Percentiles rank a stretch among this genome's conserved stretches.
Conservation (phyloP, 2,888 invertebrate species). For the Diarsia dahlii region DNA sequence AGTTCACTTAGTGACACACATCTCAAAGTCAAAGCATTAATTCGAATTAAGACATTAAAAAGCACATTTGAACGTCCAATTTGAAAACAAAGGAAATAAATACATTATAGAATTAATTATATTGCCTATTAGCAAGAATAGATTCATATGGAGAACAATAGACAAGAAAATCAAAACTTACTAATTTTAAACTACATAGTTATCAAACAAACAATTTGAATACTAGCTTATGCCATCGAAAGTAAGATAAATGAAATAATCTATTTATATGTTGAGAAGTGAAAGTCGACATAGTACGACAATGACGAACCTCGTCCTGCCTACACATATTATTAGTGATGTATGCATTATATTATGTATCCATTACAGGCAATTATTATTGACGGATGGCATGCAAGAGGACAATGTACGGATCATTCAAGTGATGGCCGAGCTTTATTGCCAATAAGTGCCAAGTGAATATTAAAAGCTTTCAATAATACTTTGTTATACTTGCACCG, state of each 20-base stretch:
- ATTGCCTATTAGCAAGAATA: not conserved
- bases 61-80: not conserved
- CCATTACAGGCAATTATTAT: constrained; percentile 58
- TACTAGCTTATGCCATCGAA: not conserved
- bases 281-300: constrained; percentile 15
- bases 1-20: constrained; percentile 6
- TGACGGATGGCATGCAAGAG: constrained; percentile 47
- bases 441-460: constrained; percentile 17
- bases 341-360: constrained; percentile 12
- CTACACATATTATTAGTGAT: constrained; percentile 21
- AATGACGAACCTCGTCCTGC: constrained; percentile 36
- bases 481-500: constrained; percentile 13
- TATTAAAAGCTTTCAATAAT: constrained; percentile 43
- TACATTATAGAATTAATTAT: not conserved
- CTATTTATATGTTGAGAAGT: constrained; percentile 6
- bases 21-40: not conserved
- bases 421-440: constrained; percentile 33
- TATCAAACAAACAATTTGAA: not conserved
- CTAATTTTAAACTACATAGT: too few species aligned
- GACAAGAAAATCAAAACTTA: not conserved
- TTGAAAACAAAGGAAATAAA: not conserved
- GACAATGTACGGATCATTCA: constrained; percentile 53
- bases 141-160: too few species aligned
- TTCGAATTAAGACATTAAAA: not conserved
- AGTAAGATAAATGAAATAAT: not conserved